Conservation (phyloP, 2,797 vertebrate genomes). For the Sylvilagus floridanus region DNA sequence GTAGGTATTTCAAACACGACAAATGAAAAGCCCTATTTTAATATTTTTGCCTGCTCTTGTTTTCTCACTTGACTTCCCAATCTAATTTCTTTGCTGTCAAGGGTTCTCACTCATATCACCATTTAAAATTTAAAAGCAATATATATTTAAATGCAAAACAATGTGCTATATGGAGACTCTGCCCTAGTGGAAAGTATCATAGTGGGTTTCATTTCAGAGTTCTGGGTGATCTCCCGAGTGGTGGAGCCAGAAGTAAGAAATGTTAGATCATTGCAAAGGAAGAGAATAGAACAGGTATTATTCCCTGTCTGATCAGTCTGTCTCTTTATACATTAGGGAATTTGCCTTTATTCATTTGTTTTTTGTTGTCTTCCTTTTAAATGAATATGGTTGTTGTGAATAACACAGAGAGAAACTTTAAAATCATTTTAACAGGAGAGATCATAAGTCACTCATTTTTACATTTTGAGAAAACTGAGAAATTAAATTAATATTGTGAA, state of each 20-base stretch:
- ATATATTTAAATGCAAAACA: slow-evolving; percentile 87
- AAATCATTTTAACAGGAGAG: slow-evolving; percentile 59
- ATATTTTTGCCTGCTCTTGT: slow-evolving; percentile 84
- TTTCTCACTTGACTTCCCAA: slow-evolving; percentile 88
- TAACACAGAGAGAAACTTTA: slow-evolving; percentile 47
- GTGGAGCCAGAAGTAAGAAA: slow-evolving; percentile 59
- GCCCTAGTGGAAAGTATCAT: slow-evolving; percentile 46
- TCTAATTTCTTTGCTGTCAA: slow-evolving; percentile 86
- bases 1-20: slow-evolving; percentile 70
- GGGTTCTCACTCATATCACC: slow-evolving; percentile 81
- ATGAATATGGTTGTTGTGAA: slow-evolving; percentile 47
- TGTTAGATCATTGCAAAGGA: slow-evolving; percentile 66
- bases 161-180: slow-evolving; percentile 68
- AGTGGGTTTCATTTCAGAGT: slow-evolving; percentile 73
- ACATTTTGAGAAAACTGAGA: slow-evolving; percentile 62
- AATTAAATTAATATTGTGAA: neutral
- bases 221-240: slow-evolving; percentile 72
- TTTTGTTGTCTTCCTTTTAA: slow-evolving; percentile 60
- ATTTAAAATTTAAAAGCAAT: slow-evolving; percentile 88
- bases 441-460: slow-evolving; percentile 53
- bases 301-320: slow-evolving; percentile 62
- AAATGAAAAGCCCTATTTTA: slow-evolving; percentile 83
- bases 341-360: slow-evolving; percentile 69
- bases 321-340: slow-evolving; percentile 46
- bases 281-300: slow-evolving; percentile 75